Base-by-base conservation (phyloP, 2,797 vertebrate species). In the Enteromius anoplus region DNA sequence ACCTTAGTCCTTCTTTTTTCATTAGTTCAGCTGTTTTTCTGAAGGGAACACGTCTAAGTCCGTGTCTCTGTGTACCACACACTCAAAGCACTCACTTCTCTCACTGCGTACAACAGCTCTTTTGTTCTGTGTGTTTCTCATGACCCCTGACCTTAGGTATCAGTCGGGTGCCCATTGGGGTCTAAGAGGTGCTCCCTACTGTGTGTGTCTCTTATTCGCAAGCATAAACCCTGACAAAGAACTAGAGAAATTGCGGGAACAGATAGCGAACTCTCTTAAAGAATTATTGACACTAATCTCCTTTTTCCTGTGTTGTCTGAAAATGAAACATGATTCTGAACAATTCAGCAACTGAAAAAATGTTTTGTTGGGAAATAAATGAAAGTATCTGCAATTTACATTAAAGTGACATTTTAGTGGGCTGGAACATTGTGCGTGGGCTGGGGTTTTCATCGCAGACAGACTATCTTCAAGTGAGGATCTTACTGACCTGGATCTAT, bases 81-180 rank as follows among this genome's bases (percentile, higher is more conserved):
- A 64, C 72, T 60, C n/a, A 12, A 76, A 69, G 34, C 49, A 65
- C 81, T 85, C 34, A 79, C 65, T 80, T 70, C 82, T 80, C 80
- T 78, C 62, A 49, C 64, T 81, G 23, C 37, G 26, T 62, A 81
- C 78, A 80, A 84, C 60, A 80, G 73, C 51, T 87, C 88, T 87
- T 90, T 91, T 90, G 90, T 91, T 89, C 69, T 47, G 58, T 78
- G 32, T 78, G 85, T 87, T 90, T 90, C 89, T 88, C 90, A 90
- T 90, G 87, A 86, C 87, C 88, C 85, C 80, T 89, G 85, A 84
- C 88, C 85, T 84, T 70, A 40, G 58, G 71, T 84, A 85, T 87
- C 82, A 83, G 85, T 79, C 82, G 86, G 88, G 70, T 87, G 87
- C 75, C 85, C 75, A 70, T 85, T 85, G 84, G 83, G 75, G 84